phyloP scores from a whole-genome alignment of 2,797 vertebrate species.

The Iguana delicatissima region DNA sequence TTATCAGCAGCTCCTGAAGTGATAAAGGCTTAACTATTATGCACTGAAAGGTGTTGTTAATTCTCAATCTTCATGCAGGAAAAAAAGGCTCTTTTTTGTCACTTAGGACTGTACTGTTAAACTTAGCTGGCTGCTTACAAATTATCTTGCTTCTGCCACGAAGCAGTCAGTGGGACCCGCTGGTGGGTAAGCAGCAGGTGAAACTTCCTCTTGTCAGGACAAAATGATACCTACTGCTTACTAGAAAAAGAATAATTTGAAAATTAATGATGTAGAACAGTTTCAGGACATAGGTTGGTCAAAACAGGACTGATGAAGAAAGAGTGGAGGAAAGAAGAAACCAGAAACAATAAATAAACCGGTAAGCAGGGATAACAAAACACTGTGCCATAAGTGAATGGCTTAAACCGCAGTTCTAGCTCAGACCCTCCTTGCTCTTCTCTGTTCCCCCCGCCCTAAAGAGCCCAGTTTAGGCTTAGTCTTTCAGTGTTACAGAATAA shows the following conservation, averaged over 20 bases:
- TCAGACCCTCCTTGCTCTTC: background rate
- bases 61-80: conserved; percentile 85
- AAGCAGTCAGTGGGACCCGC: conserved; percentile 81
- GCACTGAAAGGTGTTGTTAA: conserved; percentile 86
- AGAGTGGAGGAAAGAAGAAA: background rate
- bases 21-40: conserved; percentile 87
- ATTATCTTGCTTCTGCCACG: conserved; percentile 79
- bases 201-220: conserved; percentile 80
- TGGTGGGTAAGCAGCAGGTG: conserved; percentile 78
- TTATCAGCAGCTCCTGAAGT: conserved; percentile 86
- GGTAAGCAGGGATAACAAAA: conserved; percentile 29
- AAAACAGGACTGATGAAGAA: conserved; percentile 47
- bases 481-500: conserved; percentile 71
- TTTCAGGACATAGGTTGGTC: conserved; percentile 66
- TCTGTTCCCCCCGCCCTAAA: background rate
- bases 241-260: conserved; percentile 77
- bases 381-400: background rate
- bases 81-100: conserved; percentile 79
- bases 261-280: conserved; percentile 76
- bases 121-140: conserved; percentile 83
- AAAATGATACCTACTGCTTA: conserved; percentile 80
- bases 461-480: conserved; percentile 64
- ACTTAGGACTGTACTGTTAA: conserved; percentile 81
- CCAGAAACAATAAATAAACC: conserved; percentile 50
- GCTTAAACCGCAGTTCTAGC: background rate